phyloP scores from a whole-genome alignment of 1,140 invertebrate species.

The Pogonomyrmex barbatus region DNA sequence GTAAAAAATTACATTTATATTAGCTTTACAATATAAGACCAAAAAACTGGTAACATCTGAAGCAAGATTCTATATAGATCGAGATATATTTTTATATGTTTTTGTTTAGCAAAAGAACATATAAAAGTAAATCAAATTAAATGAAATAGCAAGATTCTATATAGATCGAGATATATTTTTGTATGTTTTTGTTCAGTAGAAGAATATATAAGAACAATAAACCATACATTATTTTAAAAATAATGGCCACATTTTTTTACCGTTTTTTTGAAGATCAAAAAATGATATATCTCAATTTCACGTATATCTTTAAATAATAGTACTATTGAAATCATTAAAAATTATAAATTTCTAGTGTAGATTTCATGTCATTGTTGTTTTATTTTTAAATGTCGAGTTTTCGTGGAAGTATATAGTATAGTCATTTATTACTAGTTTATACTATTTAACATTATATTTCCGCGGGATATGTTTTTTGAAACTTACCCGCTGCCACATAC shows the following conservation, averaged over 20 bases:
- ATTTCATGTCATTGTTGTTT: slow-evolving; percentile 65
- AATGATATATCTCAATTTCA: slow-evolving; percentile 24
- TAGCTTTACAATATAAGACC: neutral
- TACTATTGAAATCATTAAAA: slow-evolving; percentile 30
- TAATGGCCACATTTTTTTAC: neutral
- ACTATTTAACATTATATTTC: slow-evolving; percentile 56
- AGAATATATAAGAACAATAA: neutral
- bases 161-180: neutral
- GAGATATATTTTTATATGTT: neutral
- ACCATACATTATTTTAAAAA: neutral
- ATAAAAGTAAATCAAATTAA: too few relatives aligned
- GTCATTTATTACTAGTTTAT: slow-evolving; percentile 58
- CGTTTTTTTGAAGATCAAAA: neutral
- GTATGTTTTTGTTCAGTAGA: neutral
- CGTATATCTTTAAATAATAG: slow-evolving; percentile 20
- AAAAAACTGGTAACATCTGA: slow-evolving; percentile 30
- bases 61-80: neutral
- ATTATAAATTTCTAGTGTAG: slow-evolving; percentile 63
- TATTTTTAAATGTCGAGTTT: slow-evolving; percentile 56
- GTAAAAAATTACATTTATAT: neutral
- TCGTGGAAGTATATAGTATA: slow-evolving; percentile 49
- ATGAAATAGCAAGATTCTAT: neutral
- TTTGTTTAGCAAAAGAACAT: neutral
- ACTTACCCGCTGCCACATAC: slow-evolving; percentile 60
- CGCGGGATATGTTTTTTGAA: slow-evolving; percentile 48